Evolutionary conservation across 2,888 invertebrate species (phyloP).

Genomic region (Hirtodrosophila cameraria): DNA sequence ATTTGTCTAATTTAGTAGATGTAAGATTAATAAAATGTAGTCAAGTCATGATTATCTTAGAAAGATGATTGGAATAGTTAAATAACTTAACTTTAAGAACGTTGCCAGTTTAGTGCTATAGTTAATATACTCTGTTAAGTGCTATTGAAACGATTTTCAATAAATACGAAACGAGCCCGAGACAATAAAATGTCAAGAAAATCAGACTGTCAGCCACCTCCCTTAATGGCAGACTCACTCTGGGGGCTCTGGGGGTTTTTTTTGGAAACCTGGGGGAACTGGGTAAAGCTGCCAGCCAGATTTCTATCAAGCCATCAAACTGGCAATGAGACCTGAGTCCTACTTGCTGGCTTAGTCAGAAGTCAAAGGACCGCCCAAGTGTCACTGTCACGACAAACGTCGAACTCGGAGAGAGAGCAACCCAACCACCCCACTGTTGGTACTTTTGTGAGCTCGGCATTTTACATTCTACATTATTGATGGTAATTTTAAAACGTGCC

Average conservation of each 20-base stretch:
- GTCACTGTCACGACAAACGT: conserved; percentile 62
- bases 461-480: conserved; percentile 72
- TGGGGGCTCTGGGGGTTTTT: not conserved
- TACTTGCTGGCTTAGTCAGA: conserved; percentile 53
- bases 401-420: not conserved
- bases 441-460: conserved; percentile 22
- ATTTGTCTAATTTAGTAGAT: too few relatives aligned
- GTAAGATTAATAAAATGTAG: too few relatives aligned
- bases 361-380: conserved; percentile 59
- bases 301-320: conserved; percentile 78
- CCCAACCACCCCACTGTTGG: conserved; percentile 1
- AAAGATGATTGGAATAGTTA: too few relatives aligned
- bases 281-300: conserved; percentile 36
- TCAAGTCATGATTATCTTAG: too few relatives aligned
- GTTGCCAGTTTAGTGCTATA: not conserved
- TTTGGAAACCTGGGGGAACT: too few relatives aligned
- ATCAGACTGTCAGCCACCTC: conserved; percentile 43
- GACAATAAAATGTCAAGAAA: conserved; percentile 72
- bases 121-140: conserved; percentile 24
- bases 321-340: conserved; percentile 50
- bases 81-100: not conserved
- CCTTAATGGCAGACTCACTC: conserved; percentile 11
- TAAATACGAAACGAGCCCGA: conserved; percentile 65
- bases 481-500: conserved; percentile 81
- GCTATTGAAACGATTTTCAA: conserved; percentile 59